Conservation (phyloP, 2,888 invertebrate species). For the Boloria selene region DNA sequence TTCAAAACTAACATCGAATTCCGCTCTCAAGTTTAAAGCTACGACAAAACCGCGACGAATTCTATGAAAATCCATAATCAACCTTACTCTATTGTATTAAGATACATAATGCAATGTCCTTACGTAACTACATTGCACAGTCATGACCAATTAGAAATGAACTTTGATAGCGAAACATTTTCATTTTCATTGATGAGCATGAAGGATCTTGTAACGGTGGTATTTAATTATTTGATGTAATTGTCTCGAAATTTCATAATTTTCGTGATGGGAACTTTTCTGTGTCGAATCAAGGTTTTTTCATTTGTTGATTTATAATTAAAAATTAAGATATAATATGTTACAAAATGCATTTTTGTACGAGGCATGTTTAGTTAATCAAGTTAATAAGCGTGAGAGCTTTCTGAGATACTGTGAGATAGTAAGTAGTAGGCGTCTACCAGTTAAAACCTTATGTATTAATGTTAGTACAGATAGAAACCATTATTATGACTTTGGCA, state of each 20-base stretch:
- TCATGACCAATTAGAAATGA: slow-evolving; percentile 41
- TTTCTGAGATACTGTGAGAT: too few species aligned
- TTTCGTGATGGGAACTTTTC: slow-evolving; percentile 25
- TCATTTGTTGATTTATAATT: slow-evolving; percentile 8
- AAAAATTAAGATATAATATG: slow-evolving; percentile 1
- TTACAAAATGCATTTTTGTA: slow-evolving; percentile 4
- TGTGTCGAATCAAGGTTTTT: slow-evolving; percentile 19
- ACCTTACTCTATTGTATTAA: slow-evolving; percentile 16
- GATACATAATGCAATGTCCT: slow-evolving; percentile 15
- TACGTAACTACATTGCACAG: neutral
- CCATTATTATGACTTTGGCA: too few species aligned
- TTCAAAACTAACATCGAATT: slow-evolving; percentile 35
- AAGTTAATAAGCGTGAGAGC: too few species aligned
- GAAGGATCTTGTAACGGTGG: slow-evolving; percentile 41
- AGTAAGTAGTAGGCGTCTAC: too few species aligned
- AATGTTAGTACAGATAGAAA: too few species aligned
- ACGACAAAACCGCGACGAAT: slow-evolving; percentile 26
- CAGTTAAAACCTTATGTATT: too few species aligned
- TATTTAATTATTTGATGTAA: slow-evolving; percentile 22
- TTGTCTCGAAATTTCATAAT: slow-evolving; percentile 32
- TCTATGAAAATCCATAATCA: slow-evolving; percentile 14
- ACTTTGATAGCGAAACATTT: slow-evolving; percentile 42
- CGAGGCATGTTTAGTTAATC: too few species aligned
- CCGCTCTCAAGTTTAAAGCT: slow-evolving; percentile 31
- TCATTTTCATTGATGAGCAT: slow-evolving; percentile 39